Evolutionary conservation across 2,113 vertebrate genomes (phyloP).

Genomic region (Ia io): DNA sequence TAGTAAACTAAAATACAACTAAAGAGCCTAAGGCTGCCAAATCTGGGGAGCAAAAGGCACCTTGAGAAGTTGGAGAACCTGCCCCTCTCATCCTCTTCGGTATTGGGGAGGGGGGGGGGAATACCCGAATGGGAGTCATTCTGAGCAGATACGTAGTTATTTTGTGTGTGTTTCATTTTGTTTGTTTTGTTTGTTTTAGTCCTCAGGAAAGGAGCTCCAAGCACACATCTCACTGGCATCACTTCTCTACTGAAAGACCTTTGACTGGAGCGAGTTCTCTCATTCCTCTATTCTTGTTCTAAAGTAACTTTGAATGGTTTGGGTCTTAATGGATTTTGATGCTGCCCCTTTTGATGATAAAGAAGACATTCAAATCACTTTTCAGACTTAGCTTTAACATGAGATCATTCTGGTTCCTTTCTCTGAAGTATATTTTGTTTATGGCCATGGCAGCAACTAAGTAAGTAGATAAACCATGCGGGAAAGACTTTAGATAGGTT

Average conservation of each 20-base stretch:
- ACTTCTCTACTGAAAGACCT: neutral
- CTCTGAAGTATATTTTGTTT: neutral
- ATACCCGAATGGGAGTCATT: neutral
- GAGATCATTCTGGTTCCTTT: neutral
- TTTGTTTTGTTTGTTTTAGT: neutral
- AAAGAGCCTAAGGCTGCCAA: neutral
- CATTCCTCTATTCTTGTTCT: neutral
- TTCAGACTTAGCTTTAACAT: neutral
- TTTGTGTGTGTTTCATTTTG: neutral
- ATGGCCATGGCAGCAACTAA: neutral
- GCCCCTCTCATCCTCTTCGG: neutral
- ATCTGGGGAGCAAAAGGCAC: neutral
- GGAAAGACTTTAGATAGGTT: neutral
- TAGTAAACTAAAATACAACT: conserved; percentile 37
- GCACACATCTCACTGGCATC: neutral
- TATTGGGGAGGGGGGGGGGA: accelerated
- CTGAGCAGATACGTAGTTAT: neutral
- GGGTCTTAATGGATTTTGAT: neutral
- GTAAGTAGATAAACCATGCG: neutral
- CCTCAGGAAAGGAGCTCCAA: neutral
- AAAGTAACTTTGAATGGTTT: neutral
- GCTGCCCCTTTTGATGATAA: neutral
- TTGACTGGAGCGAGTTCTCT: neutral
- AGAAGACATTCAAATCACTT: neutral
- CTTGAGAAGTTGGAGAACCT: neutral